Evolutionary conservation across 2,888 invertebrate species (phyloP).

Genomic region (Mythimna impura): DNA sequence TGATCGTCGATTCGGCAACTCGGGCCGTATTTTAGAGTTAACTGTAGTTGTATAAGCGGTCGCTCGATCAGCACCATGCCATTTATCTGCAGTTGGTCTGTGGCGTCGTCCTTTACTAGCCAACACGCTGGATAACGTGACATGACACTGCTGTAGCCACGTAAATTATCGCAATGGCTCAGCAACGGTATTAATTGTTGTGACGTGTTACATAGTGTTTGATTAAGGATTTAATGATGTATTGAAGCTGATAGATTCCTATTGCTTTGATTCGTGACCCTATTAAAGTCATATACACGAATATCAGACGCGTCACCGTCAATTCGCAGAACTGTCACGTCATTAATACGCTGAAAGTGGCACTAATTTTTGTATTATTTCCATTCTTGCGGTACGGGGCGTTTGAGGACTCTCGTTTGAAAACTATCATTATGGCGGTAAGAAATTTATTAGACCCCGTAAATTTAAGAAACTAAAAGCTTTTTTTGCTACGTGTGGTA

Average conservation of each 20-base stretch:
- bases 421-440: no score
- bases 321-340: neutral
- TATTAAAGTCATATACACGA: neutral
- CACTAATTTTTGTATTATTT: no score
- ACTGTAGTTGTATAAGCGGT: constrained; percentile 76
- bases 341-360: neutral
- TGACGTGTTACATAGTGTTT: constrained; percentile 23
- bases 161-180: constrained; percentile 59
- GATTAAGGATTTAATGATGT: constrained; percentile 14
- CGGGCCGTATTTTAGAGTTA: constrained; percentile 77
- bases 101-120: constrained; percentile 75
- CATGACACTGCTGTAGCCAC: constrained; percentile 73
- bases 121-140: constrained; percentile 77
- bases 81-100: constrained; percentile 75
- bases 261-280: neutral
- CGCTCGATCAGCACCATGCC: constrained; percentile 73
- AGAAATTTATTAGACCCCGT: no score
- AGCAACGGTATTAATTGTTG: constrained; percentile 27
- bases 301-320: neutral
- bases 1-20: constrained; percentile 68
- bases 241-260: constrained; percentile 14
- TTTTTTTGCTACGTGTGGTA: no score
- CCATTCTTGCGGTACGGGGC: no score
- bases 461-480: no score
- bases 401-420: no score